Conservation (phyloP, 2,797 vertebrate species). For the Malacoraja senta region DNA sequence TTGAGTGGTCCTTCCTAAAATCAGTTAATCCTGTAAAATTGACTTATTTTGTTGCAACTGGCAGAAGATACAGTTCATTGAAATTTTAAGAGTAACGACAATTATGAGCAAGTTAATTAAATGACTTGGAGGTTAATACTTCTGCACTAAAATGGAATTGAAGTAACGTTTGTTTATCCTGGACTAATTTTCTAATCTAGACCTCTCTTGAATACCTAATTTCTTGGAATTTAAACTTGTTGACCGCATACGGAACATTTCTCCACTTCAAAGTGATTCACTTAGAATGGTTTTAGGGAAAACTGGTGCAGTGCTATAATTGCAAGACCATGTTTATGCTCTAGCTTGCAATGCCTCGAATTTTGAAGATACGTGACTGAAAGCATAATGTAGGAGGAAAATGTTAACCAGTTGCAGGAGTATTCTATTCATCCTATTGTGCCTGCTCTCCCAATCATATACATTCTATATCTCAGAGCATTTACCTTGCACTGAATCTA, state of each 20-base stretch:
- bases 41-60: not conserved
- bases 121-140: not conserved
- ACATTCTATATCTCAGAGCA: no score
- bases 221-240: not conserved
- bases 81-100: not conserved
- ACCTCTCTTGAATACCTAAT: not conserved
- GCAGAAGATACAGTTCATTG: not conserved
- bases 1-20: not conserved
- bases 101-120: slow-evolving; percentile 14
- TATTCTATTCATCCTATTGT: no score
- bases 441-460: no score
- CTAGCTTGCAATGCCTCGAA: not conserved
- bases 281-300: not conserved
- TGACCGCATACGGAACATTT: not conserved
- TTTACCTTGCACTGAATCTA: no score
- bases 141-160: not conserved
- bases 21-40: slow-evolving; percentile 9
- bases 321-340: not conserved
- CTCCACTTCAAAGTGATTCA: not conserved
- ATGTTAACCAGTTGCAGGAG: no score
- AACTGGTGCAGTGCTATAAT: not conserved
- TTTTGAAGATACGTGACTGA: not conserved
- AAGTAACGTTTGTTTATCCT: not conserved
- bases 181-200: slow-evolving; percentile 6
- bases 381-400: not conserved